Base-by-base conservation (phyloP, 2,888 invertebrate genomes). In the Drosophila mulleri region DNA sequence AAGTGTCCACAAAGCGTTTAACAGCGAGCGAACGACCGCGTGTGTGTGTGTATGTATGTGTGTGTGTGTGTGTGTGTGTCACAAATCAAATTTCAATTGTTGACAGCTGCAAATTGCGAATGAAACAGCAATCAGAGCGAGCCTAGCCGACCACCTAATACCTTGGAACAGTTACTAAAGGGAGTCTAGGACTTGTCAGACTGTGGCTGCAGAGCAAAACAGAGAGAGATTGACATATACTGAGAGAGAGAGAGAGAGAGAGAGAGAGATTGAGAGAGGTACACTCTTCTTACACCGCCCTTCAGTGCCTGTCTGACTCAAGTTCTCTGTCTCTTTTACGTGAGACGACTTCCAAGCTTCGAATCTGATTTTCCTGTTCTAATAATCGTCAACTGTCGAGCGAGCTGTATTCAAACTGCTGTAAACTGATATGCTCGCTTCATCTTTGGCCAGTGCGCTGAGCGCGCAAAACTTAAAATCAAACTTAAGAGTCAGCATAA, bases 401-500 rank as follows among this genome's bases (percentile, higher is more conserved):
- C 11, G 11, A 32, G 32, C 32, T 32, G 11, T 32, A 11, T 3
- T 32, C 16, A 37, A 37, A 16, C 37, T 16, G 37, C 48, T 18
- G 29, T n/a, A n/a, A 48, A 0, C 48, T 18, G 18, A 50, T 50
- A 29, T 32, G 32, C 48, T 12, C 18, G 32, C 32, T 32, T 32
- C 1, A 6, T 9, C 47, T 26, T 16, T 4, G 8, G 1, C 14
- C 8, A 35, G 5, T 0, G 26, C 11, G n/a, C n/a, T n/a, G n/a
- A n/a, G 11, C 1, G 26, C 6, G 26, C 26, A 23, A 23, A n/a
- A n/a, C n/a, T n/a, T n/a, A 4, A 20, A 44, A 18, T 54, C 61
- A 67, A 72, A 65, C 18, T 57, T 73, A 59, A 52, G 35, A 65
- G 59, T n/a, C 29, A 48, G 45, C 64, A 64, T 16, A 37, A 26